Evolutionary conservation across 2,888 invertebrate species (phyloP), one percentile per base, ranked within the genome.

Genomic region (Exephanes ischioxanthus): DNA sequence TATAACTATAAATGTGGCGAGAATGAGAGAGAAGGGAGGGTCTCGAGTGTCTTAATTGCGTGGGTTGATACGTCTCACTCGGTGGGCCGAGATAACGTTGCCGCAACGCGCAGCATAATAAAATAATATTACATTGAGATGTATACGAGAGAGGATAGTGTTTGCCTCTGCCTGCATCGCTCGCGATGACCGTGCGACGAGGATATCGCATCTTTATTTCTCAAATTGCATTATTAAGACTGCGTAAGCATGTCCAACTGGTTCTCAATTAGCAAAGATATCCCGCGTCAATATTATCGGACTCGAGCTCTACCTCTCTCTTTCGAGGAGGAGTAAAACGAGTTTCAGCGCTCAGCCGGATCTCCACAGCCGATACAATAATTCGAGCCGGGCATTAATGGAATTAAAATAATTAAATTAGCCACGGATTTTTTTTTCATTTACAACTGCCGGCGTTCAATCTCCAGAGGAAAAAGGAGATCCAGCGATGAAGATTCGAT

Each of bases 251-350:
- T 75, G 30, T 76, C 72, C 87, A 86, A 87, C 87, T 85, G 85
- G 86, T 85, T 87, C 87, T 85, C 87, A 87, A 87, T 87, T 87
- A 87, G 84, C 79, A 63, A 61, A 73, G 85, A 85, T 87, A 85
- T 80, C 83, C 63, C 72, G 55, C 77, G 76, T 83, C 80, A 80
- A 80, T 76, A 73, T 71, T 76, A 85, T 79, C 78, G 22, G 51
- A 72, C 19, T 41, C 19, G 61, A 73, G 7, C n/a, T 66, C 70
- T 82, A 58, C 26, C 73, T 48, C 45, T 48, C 45, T 14, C 45
- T 48, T 16, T 16, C 45, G 53, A 53, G 53, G 26, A 26, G 30
- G 30, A 30, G 61, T 6, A 30, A 71, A 85, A 86, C 85, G 55
- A 85, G 85, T 86, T 84, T 76, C 76, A 73, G 22, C 63, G 41